A percentile compares a stretch with the other conserved stretches of the same genome.
Conservation (phyloP, 2,888 invertebrate species). For the Melinaea menophilus region DNA sequence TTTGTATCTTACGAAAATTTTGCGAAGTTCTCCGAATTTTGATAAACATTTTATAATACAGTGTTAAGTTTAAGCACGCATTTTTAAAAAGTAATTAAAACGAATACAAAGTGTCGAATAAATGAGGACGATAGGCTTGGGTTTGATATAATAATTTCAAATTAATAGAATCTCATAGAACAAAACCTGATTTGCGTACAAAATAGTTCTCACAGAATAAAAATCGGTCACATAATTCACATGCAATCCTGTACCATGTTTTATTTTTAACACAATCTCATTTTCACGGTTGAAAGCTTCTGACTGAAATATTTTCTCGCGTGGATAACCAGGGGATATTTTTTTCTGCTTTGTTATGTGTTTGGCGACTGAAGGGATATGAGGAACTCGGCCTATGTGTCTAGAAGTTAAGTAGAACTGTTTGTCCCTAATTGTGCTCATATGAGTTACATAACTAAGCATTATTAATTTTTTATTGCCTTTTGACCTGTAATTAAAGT, state of each 20-base stretch:
- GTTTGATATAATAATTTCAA: background rate
- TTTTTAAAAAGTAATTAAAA: background rate
- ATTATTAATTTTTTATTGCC: too few species aligned
- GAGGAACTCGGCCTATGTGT: background rate
- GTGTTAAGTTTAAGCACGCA: background rate
- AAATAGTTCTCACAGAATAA: slow-evolving; percentile 3
- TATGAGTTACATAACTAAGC: too few species aligned
- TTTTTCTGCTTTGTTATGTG: slow-evolving; percentile 24
- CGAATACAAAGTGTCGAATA: background rate
- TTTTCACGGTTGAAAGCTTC: slow-evolving; percentile 31
- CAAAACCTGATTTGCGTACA: background rate
- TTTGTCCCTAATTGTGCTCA: background rate
- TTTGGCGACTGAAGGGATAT: slow-evolving; percentile 19
- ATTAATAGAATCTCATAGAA: background rate
- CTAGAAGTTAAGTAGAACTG: background rate
- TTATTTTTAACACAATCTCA: slow-evolving; percentile 35
- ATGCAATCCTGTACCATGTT: slow-evolving; percentile 24
- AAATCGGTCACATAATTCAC: slow-evolving; percentile 13
- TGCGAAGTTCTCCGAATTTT: background rate
- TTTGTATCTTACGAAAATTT: slow-evolving; percentile 5
- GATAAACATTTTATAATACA: slow-evolving; percentile 1
- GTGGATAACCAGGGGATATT: slow-evolving; percentile 28
- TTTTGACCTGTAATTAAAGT: too few species aligned
- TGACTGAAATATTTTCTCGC: slow-evolving; percentile 32
- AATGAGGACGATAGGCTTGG: background rate